Evolutionary conservation across 2,888 invertebrate species (phyloP).

Genomic region (Sarcophaga caerulescens): DNA sequence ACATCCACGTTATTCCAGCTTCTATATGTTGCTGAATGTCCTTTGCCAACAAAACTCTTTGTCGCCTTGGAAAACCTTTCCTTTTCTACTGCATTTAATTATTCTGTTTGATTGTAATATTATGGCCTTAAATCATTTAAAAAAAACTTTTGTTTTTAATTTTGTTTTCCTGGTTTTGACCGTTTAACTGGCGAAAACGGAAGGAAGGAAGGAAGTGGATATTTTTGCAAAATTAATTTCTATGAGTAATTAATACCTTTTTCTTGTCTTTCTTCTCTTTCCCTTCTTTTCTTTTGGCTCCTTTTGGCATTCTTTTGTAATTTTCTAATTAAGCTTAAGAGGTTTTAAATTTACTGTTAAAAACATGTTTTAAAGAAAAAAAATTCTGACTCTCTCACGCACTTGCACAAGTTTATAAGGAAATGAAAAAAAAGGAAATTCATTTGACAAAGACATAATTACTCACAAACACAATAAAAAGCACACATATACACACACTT

Average conservation of each 20-base stretch:
- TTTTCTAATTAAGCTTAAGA: constrained; percentile 55
- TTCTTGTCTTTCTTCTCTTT: not conserved
- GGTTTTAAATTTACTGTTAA: constrained; percentile 44
- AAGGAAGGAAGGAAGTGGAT: not conserved
- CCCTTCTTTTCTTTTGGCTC: too few species aligned
- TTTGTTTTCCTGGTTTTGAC: too few species aligned
- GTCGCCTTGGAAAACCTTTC: too few species aligned
- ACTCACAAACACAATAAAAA: not conserved
- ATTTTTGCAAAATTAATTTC: constrained; percentile 39
- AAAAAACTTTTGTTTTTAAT: too few species aligned
- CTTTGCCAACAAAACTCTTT: too few species aligned
- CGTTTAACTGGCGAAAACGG: too few species aligned
- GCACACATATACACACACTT: not conserved
- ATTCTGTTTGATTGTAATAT: too few species aligned
- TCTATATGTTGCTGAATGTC: too few species aligned
- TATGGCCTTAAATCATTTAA: too few species aligned
- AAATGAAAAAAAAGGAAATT: constrained; percentile 13
- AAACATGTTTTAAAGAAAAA: constrained; percentile 25
- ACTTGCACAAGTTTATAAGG: constrained; percentile 2
- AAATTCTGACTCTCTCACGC: not conserved
- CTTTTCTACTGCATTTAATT: too few species aligned
- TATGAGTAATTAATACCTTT: constrained; percentile 53
- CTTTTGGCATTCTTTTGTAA: not conserved
- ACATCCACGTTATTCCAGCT: too few species aligned
- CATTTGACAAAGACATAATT: constrained; percentile 36